Evolutionary conservation across 2,797 vertebrate genomes (phyloP), one percentile per base, ranked within the genome.

Genomic region (Cossypha caffra): DNA sequence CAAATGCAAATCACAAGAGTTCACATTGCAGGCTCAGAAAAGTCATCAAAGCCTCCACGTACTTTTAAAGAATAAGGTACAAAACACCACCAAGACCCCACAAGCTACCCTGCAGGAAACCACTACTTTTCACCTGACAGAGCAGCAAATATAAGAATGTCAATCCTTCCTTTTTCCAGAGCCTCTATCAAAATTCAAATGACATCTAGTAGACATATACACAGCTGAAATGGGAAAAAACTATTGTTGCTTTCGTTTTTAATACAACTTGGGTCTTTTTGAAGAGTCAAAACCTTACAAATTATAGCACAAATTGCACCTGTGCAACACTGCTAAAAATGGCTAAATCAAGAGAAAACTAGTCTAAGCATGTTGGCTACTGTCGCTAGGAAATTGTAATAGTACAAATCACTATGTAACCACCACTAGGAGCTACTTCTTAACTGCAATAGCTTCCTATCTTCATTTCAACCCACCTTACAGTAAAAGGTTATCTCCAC

Each of bases 1-100:
- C 78, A 96, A 97, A 96, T 81, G 92, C 93, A 96, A 96, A 96
- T 92, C 74, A 86, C 66, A 79, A 28, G 51, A 85, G 80, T 92
- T 96, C 74, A 90, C 57, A 26, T 77, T 82, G 59, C 64, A 91
- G 68, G 83, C 54, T 89, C 81, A 71, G 80, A 88, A 72, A 95
- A 94, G 93, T 92, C 94, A 95, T 88, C 88, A 93, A 95, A 96
- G 72, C 52, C 40, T 69, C 61, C 71, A 79, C 91, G 74, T 64
- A 74, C 77, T 91, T 94, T 68, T 76, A 95, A 95, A 94, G 82
- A 93, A 74, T 72, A 90, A 93, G 6, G 21, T 62, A 87, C 73
- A 91, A 93, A 96, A 90, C 81, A 62, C 43, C 68, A 89, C 35
- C 25, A 91, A 78, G 67, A 77, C 47, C 64, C 91, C 91, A 95